Percentiles rank a stretch among this genome's conserved stretches.
These are phyloP conservation scores for Colossoma macropomum DNA, from an alignment of 2,113 vertebrate genomes.

Conservation along the genomic window DNA sequence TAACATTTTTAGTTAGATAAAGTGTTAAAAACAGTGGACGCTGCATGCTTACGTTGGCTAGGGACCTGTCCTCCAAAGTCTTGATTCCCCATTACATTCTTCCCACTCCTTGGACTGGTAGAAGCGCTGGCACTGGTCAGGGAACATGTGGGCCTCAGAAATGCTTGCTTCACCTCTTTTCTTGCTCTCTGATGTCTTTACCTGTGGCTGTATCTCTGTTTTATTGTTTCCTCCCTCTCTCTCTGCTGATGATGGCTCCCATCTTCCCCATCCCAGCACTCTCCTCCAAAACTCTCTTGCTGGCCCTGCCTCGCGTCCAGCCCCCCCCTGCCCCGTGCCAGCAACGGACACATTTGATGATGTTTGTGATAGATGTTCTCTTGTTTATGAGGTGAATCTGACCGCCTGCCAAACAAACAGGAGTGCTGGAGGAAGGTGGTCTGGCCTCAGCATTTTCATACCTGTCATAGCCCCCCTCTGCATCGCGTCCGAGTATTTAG, in stretches of 20 bases:
- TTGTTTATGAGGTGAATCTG: conserved; percentile 46
- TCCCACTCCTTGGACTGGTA: conserved; percentile 48
- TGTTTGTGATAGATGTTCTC: conserved; percentile 35
- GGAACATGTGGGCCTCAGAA: conserved; percentile 42
- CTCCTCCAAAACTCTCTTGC: neutral
- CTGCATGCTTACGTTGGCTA: conserved; percentile 10
- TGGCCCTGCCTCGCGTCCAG: neutral
- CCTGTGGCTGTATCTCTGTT: conserved; percentile 42
- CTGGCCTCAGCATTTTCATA: conserved; percentile 36
- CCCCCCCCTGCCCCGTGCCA: neutral
- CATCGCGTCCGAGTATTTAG: neutral
- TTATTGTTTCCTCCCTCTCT: conserved; percentile 62
- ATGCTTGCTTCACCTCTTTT: conserved; percentile 44
- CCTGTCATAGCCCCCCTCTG: neutral
- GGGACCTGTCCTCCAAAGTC: conserved; percentile 6
- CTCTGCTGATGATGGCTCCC: conserved; percentile 50
- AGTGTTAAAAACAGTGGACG: conserved; percentile 5
- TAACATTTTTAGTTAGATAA: neutral
- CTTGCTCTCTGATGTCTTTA: conserved; percentile 64
- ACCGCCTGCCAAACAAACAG: conserved; percentile 28
- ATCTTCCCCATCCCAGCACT: conserved; percentile 17
- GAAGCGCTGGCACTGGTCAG: conserved; percentile 27
- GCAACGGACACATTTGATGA: neutral
- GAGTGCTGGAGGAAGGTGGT: conserved; percentile 13
- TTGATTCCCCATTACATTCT: conserved; percentile 54